These are phyloP conservation scores for Drosophila azteca DNA, from an alignment of 1,140 invertebrate genomes.

Conservation along the genomic window DNA sequence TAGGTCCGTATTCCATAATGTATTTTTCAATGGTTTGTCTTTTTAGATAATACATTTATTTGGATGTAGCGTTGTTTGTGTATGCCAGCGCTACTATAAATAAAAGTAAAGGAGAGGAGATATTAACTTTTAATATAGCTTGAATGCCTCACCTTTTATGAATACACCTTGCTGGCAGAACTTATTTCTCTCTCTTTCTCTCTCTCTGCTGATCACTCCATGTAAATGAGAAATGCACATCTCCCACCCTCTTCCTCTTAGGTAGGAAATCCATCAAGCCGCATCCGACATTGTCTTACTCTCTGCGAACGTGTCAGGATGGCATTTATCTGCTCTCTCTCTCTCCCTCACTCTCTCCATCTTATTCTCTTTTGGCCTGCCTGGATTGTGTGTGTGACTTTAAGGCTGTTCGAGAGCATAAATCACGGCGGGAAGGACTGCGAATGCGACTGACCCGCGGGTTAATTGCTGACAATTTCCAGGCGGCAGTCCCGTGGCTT, in stretches of 20 bases:
- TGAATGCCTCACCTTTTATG: too few species aligned
- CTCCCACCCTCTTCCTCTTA: constrained; percentile 13
- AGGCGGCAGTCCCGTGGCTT: constrained; percentile 31
- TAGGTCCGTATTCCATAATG: too few species aligned
- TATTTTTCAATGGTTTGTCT: too few species aligned
- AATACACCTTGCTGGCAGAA: neutral
- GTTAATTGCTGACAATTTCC: constrained; percentile 81
- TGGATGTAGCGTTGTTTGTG: too few species aligned
- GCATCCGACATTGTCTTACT: constrained; percentile 39
- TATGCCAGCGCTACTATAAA: too few species aligned
- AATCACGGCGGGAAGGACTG: constrained; percentile 60
- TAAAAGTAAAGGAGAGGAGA: too few species aligned
- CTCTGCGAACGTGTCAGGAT: constrained; percentile 48
- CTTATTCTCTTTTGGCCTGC: constrained; percentile 14
- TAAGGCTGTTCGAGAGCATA: constrained; percentile 66
- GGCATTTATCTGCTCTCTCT: constrained; percentile 21
- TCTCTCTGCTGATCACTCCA: constrained; percentile 32
- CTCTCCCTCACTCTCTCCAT: constrained; percentile 4
- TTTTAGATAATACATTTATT: too few species aligned
- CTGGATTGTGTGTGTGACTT: constrained; percentile 75
- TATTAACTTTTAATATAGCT: too few species aligned
- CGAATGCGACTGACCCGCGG: constrained; percentile 55
- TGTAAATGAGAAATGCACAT: constrained; percentile 46
- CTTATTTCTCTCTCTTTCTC: neutral
- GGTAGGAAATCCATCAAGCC: constrained; percentile 16